Conservation (phyloP, 1,140 invertebrate genomes). For the Heliconius congener region DNA sequence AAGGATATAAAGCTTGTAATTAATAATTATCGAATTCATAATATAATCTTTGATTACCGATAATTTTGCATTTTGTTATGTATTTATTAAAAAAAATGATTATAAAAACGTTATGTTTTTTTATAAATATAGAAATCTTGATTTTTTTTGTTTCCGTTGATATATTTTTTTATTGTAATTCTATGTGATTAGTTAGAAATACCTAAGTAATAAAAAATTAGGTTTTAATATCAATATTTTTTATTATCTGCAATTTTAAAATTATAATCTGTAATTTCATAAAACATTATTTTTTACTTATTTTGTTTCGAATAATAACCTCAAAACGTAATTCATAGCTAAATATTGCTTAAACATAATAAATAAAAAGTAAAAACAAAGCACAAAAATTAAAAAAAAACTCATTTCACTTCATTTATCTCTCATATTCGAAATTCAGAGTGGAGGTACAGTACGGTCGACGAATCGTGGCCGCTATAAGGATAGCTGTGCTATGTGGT, state of each 20-base stretch:
- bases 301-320: not conserved
- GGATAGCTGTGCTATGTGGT: no score
- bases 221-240: not conserved
- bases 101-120: conserved; percentile 23
- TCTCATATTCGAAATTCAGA: conserved; percentile 15
- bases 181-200: not conserved
- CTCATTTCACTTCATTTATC: not conserved
- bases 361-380: no score
- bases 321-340: no score
- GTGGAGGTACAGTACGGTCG: not conserved
- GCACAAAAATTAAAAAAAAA: not conserved
- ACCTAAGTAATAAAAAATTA: not conserved
- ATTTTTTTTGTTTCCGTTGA: no score
- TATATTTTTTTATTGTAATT: not conserved
- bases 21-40: not conserved
- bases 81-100: conserved; percentile 9
- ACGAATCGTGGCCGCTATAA: no score
- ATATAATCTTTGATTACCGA: not conserved
- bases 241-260: not conserved
- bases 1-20: conserved; percentile 22
- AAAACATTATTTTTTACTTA: not conserved
- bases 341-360: no score
- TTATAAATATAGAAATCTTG: not conserved
- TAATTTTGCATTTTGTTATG: not conserved
- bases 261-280: not conserved